A percentile compares a stretch with the other conserved stretches of the same genome.
These are phyloP conservation scores for Bursaphelenchus okinawaensis DNA, from an alignment of 2,888 invertebrate species.

Conservation along the genomic window DNA sequence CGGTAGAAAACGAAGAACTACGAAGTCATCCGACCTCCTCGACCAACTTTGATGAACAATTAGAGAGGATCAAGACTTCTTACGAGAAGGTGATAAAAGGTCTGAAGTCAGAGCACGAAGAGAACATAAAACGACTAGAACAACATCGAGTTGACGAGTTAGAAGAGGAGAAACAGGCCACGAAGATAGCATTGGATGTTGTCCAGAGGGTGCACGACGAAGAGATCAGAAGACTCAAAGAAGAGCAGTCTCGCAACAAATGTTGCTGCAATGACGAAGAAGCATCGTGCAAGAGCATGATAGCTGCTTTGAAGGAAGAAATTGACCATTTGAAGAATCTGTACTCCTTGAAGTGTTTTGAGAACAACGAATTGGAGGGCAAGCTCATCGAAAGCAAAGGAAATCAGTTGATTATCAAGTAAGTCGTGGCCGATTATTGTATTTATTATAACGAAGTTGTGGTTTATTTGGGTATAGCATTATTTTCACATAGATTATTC, in stretches of 20 bases:
- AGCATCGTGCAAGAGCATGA: conserved; percentile 1
- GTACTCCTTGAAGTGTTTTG: conserved; percentile 55
- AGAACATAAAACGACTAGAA: conserved; percentile 32
- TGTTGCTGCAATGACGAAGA: not conserved
- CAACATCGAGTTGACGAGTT: conserved; percentile 44
- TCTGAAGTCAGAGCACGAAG: not conserved
- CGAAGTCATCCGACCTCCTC: not conserved
- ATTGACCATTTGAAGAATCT: conserved; percentile 46
- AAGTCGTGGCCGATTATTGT: no score
- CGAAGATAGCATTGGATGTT: conserved; percentile 51
- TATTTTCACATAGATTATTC: no score
- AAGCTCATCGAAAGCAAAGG: conserved; percentile 18
- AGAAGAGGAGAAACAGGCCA: conserved; percentile 53
- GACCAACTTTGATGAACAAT: not conserved
- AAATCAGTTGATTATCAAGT: conserved; percentile 19
- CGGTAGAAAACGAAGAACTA: not conserved
- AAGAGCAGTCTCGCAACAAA: conserved; percentile 17
- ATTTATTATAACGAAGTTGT: not conserved
- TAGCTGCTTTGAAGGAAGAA: conserved; percentile 49
- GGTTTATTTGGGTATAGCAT: no score
- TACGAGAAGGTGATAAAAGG: not conserved
- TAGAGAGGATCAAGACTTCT: not conserved
- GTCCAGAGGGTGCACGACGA: conserved; percentile 52
- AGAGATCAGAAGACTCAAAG: conserved; percentile 35
- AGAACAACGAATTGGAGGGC: conserved; percentile 55